Percentiles rank a stretch among this genome's conserved stretches.
Conservation (phyloP, 2,797 vertebrate genomes). For the Ciconia nigra region DNA sequence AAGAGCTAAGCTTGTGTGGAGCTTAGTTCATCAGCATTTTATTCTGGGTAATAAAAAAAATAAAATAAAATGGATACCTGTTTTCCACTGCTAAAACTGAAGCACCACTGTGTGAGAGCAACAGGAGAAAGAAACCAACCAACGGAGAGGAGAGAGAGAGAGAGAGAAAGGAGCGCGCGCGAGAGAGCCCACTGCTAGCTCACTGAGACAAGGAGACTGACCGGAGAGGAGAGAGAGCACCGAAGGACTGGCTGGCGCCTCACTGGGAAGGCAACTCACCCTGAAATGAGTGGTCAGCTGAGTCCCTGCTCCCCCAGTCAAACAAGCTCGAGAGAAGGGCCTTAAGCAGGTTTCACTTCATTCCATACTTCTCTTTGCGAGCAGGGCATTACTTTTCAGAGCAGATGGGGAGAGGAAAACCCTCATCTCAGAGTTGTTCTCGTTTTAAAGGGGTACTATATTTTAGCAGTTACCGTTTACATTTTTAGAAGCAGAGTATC, state of each 20-base stretch:
- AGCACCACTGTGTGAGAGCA: conserved; percentile 98
- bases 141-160: conserved; percentile 84
- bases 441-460: conserved; percentile 58
- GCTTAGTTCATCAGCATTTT: conserved; percentile 99
- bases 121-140: conserved; percentile 91
- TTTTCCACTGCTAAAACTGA: conserved; percentile 99
- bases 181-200: conserved; percentile 80
- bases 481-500: conserved; percentile 59
- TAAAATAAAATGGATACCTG: conserved; percentile 99
- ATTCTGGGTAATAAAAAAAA: conserved; percentile 99
- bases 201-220: conserved; percentile 79
- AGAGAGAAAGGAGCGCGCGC: conserved; percentile 69
- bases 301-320: conserved; percentile 64
- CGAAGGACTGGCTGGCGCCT: conserved; percentile 79
- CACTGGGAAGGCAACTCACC: conserved; percentile 74
- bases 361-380: conserved; percentile 74
- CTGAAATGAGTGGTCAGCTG: conserved; percentile 68
- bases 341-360: conserved; percentile 78
- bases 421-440: conserved; percentile 81
- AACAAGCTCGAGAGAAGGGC: conserved; percentile 73
- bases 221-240: conserved; percentile 78
- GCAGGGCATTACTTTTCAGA: conserved; percentile 70
- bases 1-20: conserved; percentile 96
- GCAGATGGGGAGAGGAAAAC: conserved; percentile 73
- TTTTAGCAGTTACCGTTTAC: conserved; percentile 61